Conservation (phyloP, 2,113 vertebrate species). For the Leptodactylus fuscus region DNA sequence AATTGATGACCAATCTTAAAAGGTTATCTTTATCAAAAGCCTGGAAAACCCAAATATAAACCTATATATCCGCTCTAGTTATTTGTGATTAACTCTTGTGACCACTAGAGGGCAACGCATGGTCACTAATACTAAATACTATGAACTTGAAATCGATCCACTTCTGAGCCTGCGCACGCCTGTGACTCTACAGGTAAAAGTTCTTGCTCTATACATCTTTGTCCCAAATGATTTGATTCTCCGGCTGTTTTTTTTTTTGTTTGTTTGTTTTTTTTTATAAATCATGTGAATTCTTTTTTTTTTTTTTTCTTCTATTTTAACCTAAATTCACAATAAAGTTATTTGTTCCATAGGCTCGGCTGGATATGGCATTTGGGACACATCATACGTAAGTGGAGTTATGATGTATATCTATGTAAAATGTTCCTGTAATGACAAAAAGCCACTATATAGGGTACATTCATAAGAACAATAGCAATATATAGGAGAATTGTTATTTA, state of each 20-base stretch:
- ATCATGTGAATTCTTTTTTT: no score
- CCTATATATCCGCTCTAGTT: no score
- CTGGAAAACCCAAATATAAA: no score
- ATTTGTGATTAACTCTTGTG: neutral
- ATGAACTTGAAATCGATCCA: neutral
- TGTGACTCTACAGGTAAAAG: neutral
- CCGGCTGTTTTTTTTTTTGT: neutral
- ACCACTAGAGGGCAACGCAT: slow-evolving; percentile 70
- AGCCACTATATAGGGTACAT: no score
- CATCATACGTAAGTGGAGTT: slow-evolving; percentile 95
- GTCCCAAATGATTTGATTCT: neutral
- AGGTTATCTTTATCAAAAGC: no score
- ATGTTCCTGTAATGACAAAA: neutral
- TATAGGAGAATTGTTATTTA: no score
- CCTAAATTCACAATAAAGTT: neutral
- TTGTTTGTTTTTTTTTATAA: no score
- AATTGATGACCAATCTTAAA: no score
- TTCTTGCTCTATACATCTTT: neutral
- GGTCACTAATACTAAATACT: neutral
- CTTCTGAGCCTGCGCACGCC: neutral
- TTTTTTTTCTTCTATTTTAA: neutral
- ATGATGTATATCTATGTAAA: neutral
- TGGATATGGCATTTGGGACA: slow-evolving; percentile 98
- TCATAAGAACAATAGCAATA: no score
- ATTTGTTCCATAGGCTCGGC: slow-evolving; percentile 82